Base-by-base conservation (phyloP, 1,140 invertebrate genomes). In the Bombus confusus region DNA sequence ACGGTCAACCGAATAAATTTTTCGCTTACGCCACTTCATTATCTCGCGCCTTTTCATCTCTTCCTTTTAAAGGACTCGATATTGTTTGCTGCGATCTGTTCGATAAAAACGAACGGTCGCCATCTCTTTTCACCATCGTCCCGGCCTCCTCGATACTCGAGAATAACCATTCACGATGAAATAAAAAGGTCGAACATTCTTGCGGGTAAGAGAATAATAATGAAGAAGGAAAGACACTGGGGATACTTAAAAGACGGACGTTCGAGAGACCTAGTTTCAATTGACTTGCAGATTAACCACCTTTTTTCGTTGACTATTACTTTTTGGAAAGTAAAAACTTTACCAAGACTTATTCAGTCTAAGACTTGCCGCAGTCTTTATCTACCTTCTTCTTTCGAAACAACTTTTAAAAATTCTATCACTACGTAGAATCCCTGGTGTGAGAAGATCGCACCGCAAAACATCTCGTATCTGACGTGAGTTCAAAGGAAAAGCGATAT, bases 171-270 rank as follows among this genome's bases (percentile, higher is more conserved):
- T 76, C 62, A 13, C 8, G 9, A 22, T 39, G 73, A 41, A 83
- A 83, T 76, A 77, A 83, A 83, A 43, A 57, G 37, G 43, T 5
- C 5, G 28, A 39, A 52, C 62, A 66, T 75, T 68, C 43, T 57
- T 41, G 62, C 73, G 62, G 81, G 6, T 31, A 64, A 52, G n/a
- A 28, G 75, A 77, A 62, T 77, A 83, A 68, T 76, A 76, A 83
- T 69, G 34, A 28, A 52, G 59, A 34, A n/a, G 41, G 39, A 18
- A 41, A 28, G 25, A 52, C 31, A 8, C 13, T 28, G 31, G 71
- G 52, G 37, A 66, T 75, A 37, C 34, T 59, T 59, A 59, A 37
- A 37, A 62, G 57, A n/a, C 28, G 75, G 28, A 39, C 75, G 37
- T 77, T 77, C 75, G 75, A 62, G 25, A 39, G 37, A 62, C 34